phyloP scores from a whole-genome alignment of 2,888 invertebrate genomes.

The Koerneria pararmatus region DNA sequence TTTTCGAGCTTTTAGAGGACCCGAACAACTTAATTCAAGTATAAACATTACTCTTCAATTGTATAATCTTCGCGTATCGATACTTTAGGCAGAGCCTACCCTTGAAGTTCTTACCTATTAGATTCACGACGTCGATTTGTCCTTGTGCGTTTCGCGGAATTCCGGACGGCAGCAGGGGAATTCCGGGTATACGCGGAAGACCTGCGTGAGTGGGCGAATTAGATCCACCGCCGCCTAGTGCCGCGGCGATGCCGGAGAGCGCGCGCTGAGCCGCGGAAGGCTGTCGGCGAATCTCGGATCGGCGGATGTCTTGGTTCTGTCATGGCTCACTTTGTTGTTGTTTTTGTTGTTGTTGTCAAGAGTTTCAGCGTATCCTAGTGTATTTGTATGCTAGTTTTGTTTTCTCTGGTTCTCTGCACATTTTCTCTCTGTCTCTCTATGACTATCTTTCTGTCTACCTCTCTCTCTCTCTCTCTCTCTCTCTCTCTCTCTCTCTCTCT shows the following conservation, averaged over 20 bases:
- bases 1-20: background rate
- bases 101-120: slow-evolving; percentile 44
- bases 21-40: no score
- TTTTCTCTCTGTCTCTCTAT: no score
- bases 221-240: slow-evolving; percentile 70
- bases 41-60: no score
- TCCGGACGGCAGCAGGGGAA: slow-evolving; percentile 58
- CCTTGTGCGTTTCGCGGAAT: slow-evolving; percentile 58
- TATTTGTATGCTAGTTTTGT: no score
- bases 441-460: no score
- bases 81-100: no score
- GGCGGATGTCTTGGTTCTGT: slow-evolving; percentile 19
- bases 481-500: no score
- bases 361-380: no score
- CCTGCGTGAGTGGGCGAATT: slow-evolving; percentile 58
- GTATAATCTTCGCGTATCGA: no score
- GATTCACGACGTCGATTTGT: slow-evolving; percentile 58
- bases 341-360: no score
- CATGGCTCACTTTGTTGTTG: slow-evolving; percentile 30
- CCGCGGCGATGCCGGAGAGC: slow-evolving; percentile 72
- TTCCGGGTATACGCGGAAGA: slow-evolving; percentile 57
- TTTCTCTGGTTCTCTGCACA: no score
- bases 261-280: slow-evolving; percentile 55
- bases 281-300: slow-evolving; percentile 53
- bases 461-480: no score